phyloP scores from a whole-genome alignment of 2,797 vertebrate species.

The Phoxinus dragarum region DNA sequence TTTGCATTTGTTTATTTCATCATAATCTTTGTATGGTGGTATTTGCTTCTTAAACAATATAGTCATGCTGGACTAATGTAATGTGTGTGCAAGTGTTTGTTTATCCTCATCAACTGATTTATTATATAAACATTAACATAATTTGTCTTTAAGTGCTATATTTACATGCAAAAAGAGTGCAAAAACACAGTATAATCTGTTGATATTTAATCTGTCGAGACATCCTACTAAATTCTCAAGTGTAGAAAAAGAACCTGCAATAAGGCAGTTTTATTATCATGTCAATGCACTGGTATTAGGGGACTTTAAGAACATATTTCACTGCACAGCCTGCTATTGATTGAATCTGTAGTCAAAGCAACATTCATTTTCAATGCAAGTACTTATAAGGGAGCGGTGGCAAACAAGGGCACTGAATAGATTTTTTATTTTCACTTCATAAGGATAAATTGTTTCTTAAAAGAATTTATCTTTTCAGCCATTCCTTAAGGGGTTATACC shows the following conservation, averaged over 20 bases:
- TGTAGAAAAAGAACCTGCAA: slow-evolving; percentile 12
- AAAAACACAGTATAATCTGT: background rate
- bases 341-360: slow-evolving; percentile 13
- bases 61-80: slow-evolving; percentile 50
- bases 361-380: slow-evolving; percentile 17
- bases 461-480: slow-evolving; percentile 49
- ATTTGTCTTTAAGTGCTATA: background rate
- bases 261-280: slow-evolving; percentile 18
- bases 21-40: slow-evolving; percentile 51
- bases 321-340: slow-evolving; percentile 2
- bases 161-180: slow-evolving; percentile 2
- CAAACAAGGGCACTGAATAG: slow-evolving; percentile 18
- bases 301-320: slow-evolving; percentile 15
- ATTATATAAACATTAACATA: background rate
- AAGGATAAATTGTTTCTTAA: slow-evolving; percentile 56
- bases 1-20: slow-evolving; percentile 52
- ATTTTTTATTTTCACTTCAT: slow-evolving; percentile 44
- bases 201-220: slow-evolving; percentile 24
- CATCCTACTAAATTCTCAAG: slow-evolving; percentile 13
- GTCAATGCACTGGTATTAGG: slow-evolving; percentile 11
- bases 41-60: slow-evolving; percentile 55
- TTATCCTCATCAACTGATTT: background rate
- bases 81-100: slow-evolving; percentile 30
- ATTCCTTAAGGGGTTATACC: slow-evolving; percentile 39
- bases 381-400: background rate